These are phyloP conservation scores for Cyanoramphus novaezelandiae DNA, from an alignment of 2,113 vertebrate species.

Conservation along the genomic window DNA sequence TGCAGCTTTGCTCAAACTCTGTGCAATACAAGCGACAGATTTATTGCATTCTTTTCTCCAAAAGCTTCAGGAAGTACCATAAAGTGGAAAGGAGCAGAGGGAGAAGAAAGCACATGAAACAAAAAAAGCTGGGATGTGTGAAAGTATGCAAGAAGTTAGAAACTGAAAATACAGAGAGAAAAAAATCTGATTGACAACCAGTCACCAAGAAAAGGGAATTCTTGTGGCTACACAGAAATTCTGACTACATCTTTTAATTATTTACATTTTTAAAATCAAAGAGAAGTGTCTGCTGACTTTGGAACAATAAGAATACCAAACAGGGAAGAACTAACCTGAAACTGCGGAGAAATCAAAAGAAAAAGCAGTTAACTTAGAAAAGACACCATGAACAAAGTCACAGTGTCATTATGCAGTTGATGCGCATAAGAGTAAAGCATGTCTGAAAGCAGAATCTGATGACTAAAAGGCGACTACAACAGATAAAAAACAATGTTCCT, in stretches of 20 bases:
- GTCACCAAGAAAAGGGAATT: not conserved
- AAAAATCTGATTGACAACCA: not conserved
- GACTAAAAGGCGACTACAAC: not conserved
- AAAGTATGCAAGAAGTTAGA: not conserved
- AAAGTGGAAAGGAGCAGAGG: not conserved
- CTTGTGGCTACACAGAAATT: not conserved
- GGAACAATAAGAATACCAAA: not conserved
- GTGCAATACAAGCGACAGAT: not conserved
- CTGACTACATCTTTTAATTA: not conserved
- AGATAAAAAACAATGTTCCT: not conserved
- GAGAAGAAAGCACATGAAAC: not conserved
- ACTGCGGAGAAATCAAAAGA: not conserved
- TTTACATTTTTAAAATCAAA: not conserved
- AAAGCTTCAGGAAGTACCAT: not conserved
- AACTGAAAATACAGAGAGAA: not conserved
- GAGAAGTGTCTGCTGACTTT: not conserved
- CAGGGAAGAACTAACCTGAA: not conserved
- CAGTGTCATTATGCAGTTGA: not conserved
- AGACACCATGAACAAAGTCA: not conserved
- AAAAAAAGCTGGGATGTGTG: not conserved
- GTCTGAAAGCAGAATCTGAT: not conserved
- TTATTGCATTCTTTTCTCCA: not conserved
- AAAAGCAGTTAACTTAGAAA: not conserved
- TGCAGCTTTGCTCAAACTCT: not conserved
- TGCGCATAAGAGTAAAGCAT: accelerated